Evolutionary conservation across 2,113 vertebrate species (phyloP).

Genomic region (Eulemur rufifrons): DNA sequence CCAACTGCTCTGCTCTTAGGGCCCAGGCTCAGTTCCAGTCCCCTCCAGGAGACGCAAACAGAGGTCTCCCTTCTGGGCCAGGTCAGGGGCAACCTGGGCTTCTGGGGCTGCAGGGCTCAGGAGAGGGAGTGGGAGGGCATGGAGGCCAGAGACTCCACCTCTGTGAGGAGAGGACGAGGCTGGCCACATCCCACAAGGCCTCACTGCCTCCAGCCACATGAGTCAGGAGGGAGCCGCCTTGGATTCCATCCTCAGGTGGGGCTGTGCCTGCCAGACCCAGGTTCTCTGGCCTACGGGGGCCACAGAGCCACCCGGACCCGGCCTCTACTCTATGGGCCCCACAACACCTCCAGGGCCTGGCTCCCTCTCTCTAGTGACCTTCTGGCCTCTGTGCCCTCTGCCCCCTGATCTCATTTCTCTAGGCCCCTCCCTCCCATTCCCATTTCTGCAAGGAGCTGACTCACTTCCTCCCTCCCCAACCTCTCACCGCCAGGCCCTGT

Average conservation of each 20-base stretch:
- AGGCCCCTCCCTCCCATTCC: constrained; percentile 54
- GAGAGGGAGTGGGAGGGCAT: background rate
- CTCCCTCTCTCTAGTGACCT: constrained; percentile 46
- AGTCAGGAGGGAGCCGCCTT: constrained; percentile 47
- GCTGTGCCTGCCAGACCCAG: background rate
- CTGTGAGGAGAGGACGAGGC: background rate
- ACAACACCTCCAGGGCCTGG: background rate
- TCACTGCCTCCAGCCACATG: background rate
- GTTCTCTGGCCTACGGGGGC: background rate
- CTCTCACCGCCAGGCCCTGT: constrained; percentile 37
- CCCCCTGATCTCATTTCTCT: constrained; percentile 41
- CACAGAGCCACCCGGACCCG: background rate
- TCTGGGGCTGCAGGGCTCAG: background rate
- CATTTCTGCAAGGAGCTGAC: constrained; percentile 71
- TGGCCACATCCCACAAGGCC: background rate
- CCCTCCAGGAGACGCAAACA: background rate
- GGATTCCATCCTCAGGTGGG: constrained; percentile 70
- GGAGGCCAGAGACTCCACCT: background rate
- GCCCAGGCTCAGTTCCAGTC: background rate
- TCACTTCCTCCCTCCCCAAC: constrained; percentile 68
- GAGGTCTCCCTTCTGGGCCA: background rate
- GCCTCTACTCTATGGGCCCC: background rate
- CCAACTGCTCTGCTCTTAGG: background rate
- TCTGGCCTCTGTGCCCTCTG: constrained; percentile 46
- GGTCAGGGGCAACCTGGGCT: background rate